A percentile compares a stretch with the other conserved stretches of the same genome.
These are phyloP conservation scores for Mamestra configurata DNA, from an alignment of 1,140 invertebrate genomes.

Conservation along the genomic window DNA sequence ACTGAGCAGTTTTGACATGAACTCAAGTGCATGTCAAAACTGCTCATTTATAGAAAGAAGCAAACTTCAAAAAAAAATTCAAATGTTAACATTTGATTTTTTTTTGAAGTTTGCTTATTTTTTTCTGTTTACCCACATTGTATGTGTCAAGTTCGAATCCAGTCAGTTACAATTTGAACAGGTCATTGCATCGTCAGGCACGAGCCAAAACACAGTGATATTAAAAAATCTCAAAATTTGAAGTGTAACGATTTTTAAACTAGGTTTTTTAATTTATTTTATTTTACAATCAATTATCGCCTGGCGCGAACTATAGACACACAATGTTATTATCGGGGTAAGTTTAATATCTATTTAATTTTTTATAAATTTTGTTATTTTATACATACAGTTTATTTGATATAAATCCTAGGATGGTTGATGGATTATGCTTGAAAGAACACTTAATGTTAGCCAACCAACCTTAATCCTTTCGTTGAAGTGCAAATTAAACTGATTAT, in stretches of 20 bases:
- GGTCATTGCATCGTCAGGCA: constrained; percentile 72
- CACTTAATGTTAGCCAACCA: too few species aligned
- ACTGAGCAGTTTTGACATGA: too few species aligned
- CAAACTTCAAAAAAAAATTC: too few species aligned
- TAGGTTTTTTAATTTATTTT: neutral
- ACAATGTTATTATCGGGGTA: constrained; percentile 75
- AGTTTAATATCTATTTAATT: constrained; percentile 54
- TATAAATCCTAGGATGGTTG: neutral
- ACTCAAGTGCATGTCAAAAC: too few species aligned
- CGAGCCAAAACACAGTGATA: constrained; percentile 65
- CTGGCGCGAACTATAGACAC: constrained; percentile 54
- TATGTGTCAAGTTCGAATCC: constrained; percentile 1
- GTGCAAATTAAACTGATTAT: too few species aligned
- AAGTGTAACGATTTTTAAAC: constrained; percentile 58
- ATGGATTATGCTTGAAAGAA: too few species aligned
- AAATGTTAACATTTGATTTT: too few species aligned
- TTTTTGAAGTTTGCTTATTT: neutral
- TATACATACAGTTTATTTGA: neutral
- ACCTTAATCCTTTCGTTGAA: too few species aligned
- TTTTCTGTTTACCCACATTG: constrained; percentile 63
- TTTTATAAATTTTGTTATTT: constrained; percentile 5
- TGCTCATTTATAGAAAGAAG: too few species aligned
- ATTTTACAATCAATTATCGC: constrained; percentile 51
- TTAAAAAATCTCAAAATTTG: constrained; percentile 55
- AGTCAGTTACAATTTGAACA: constrained; percentile 59